Evolutionary conservation across 2,888 invertebrate species (phyloP), one percentile per base, ranked within the genome.

Genomic region (Sarcophaga rosellei): DNA sequence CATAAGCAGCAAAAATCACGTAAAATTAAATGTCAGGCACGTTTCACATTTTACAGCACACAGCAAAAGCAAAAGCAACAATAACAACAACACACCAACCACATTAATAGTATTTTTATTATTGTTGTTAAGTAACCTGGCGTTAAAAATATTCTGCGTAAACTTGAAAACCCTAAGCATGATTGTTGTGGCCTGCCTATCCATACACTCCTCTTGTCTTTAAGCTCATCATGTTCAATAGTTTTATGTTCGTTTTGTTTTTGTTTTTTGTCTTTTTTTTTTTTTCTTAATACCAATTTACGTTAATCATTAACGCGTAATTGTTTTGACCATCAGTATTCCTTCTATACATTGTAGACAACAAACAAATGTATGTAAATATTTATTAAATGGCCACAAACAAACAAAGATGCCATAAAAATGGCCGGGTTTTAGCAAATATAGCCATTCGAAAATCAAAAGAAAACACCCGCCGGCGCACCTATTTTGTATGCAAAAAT

Each of bases 401-500:
- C n/a, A n/a, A 47, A 63, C 45, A 68, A 75, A 68, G 78, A 68
- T 84, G 81, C 81, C 86, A 78, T 84, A 84, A 84, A 84, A 86
- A 78, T 86, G 86, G 86, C 84, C 75, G 81, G 78, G 78, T 84
- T 74, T 80, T 84, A 86, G 81, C 75, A 83, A 84, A 79, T 53
- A 81, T 78, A 81, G 75, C 78, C 69, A 75, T 62, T 73, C 59
- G 57, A 74, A 86, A 81, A 87, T 88, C 88, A 88, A 88, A 88
- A 88, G 68, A 74, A 53, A 81, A 72, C 80, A 86, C 77, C 86
- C 86, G 86, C 84, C 81, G 81, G 88, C 86, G 86, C 86, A 87
- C 87, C 88, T 88, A 85, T 61, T 88, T 88, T 81, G 79, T 88
- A 87, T 88, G 87, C 88, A 81, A 88, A 88, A 84, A 85, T 82